Evolutionary conservation across 2,797 vertebrate genomes (phyloP), one percentile per base, ranked within the genome.

Genomic region (Smutsia temminckii): DNA sequence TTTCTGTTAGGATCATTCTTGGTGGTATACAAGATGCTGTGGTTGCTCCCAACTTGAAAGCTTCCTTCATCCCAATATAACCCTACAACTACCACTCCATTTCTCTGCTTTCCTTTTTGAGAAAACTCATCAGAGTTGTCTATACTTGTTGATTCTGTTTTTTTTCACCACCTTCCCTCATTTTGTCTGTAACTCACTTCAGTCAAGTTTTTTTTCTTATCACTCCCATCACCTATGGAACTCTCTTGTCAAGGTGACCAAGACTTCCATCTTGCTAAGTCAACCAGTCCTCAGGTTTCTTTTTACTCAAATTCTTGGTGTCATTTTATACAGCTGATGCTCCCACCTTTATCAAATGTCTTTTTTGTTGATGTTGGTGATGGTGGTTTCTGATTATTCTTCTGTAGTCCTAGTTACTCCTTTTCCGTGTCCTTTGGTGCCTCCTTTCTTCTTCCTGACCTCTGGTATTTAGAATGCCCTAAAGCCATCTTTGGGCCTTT

Each of bases 231-330:
- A 53, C 32, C 51, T 77, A 53, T 23, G 32, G 11, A 89, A 59
- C 46, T 72, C 8, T 57, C 27, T 61, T 64, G 14, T 78, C 42
- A 61, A 18, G 20, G n/a, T 81, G 29, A 29, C 86, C 29, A 27
- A 0, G 83, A 80, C 49, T n/a, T 85, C 63, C 3, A 13, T 42
- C 57, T 77, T 57, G 17, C 42, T 46, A 46, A 83, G 46, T 51
- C 81, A 81, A 57, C 32, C 55, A 78, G 21, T 92, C 63, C 72
- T 94, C n/a, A 49, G n/a, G 79, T 89, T 71, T 93, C 7, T 25
- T 89, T 94, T 95, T 88, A 66, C 53, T 74, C 68, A 37, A 83
- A 89, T 12, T 87, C 13, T 61, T 49, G 17, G 64, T 57, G 59
- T 16, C 13, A 40, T 93, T 94, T 88, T 89, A 69, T 75, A 42